Evolutionary conservation across 2,888 invertebrate genomes (phyloP), one percentile per base, ranked within the genome.

Genomic region (Nemotelus nigrinus): DNA sequence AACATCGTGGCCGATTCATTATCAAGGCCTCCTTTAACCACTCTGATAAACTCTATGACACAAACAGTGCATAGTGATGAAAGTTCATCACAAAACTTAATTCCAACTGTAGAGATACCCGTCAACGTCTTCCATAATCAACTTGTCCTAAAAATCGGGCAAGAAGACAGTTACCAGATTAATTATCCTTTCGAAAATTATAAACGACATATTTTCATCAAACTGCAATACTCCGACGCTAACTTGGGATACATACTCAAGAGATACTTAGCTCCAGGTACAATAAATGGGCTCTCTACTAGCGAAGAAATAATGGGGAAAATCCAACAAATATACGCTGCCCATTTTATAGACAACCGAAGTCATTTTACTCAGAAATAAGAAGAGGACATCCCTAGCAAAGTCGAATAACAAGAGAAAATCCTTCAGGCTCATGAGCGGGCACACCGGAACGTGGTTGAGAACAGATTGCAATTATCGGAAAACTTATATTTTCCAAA

Each of bases 1-100:
- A 77, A 77, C 39, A 53, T 71, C 39, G 76, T 78, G 2, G 76
- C 78, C 7, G 76, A 76, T n/a, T 58, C n/a, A n/a, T 25, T 58
- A n/a, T 58, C 58, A 58, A 45, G 50, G 47, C 67, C 39, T 25
- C 47, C 48, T n/a, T n/a, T n/a, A n/a, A 25, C 41, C 58, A 4
- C 45, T n/a, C 41, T 43, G 57, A 8, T 4, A 55, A 39, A 72
- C 43, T 41, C 45, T 7, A n/a, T 41, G 41, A 45, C 57, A 2
- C 43, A 25, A 2, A 70, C 70, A 39, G 25, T 48, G 43, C 55
- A 72, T 45, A 57, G 72, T 41, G 72, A 72, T 44, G 72, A 72
- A 10, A 72, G 58, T 25, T 57, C 58, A n/a, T n/a, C 58, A 58
- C 58, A 58, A 6, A n/a, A 58, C 58, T 6, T 58, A 4, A 58